These are phyloP conservation scores for Hydropotes inermis DNA, from an alignment of 2,113 vertebrate species.

Conservation along the genomic window DNA sequence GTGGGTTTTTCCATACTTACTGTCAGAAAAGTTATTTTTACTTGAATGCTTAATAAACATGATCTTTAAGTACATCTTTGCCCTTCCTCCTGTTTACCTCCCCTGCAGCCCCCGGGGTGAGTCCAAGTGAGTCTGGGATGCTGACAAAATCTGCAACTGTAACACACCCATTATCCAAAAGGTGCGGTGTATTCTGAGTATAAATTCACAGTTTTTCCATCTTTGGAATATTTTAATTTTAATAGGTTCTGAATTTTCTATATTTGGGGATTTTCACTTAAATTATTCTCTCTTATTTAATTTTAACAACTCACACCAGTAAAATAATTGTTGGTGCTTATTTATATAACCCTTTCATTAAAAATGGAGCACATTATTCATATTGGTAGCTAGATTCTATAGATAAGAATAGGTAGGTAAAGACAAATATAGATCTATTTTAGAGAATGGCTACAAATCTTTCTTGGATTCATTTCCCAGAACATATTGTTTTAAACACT, in stretches of 20 bases:
- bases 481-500: not conserved
- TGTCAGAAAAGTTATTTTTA: not conserved
- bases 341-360: not conserved
- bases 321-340: not conserved
- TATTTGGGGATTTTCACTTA: not conserved
- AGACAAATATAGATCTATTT: not conserved
- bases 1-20: not conserved
- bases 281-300: not conserved
- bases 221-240: not conserved
- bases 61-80: not conserved
- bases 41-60: not conserved
- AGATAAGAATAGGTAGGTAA: not conserved
- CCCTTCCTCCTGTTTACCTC: not conserved
- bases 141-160: not conserved
- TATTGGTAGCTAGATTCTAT: not conserved
- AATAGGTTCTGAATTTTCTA: not conserved
- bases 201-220: not conserved
- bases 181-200: not conserved
- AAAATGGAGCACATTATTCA: not conserved
- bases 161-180: not conserved
- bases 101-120: not conserved
- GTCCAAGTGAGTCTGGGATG: not conserved
- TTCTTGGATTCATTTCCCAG: not conserved
- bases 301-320: not conserved
- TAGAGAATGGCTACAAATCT: not conserved